These are phyloP conservation scores for Agrilus cyanescens DNA, from an alignment of 2,888 invertebrate species.

Conservation along the genomic window DNA sequence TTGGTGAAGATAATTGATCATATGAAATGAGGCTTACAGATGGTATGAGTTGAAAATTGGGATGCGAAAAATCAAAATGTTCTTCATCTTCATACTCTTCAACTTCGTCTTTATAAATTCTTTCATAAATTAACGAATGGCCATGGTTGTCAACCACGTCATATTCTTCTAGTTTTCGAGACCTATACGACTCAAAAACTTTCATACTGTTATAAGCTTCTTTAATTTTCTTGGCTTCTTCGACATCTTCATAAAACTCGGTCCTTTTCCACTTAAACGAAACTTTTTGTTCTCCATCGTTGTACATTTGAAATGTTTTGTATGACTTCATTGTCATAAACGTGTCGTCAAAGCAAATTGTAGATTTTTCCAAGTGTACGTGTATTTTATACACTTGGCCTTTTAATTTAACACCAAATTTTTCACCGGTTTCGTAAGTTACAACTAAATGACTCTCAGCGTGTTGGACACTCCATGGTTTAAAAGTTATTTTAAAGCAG, in stretches of 20 bases:
- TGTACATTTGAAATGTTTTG: constrained; percentile 40
- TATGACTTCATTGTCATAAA: constrained; percentile 45
- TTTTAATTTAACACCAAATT: constrained; percentile 35
- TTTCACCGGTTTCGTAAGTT: constrained; percentile 40
- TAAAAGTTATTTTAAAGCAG: constrained; percentile 41
- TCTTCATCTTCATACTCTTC: constrained; percentile 23
- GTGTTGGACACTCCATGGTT: constrained; percentile 38
- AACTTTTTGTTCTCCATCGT: constrained; percentile 42
- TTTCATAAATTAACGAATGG: constrained; percentile 30
- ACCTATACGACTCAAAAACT: constrained; percentile 23
- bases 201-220: constrained; percentile 21
- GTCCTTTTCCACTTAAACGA: constrained; percentile 48
- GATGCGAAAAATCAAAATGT: constrained; percentile 27
- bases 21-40: constrained; percentile 33
- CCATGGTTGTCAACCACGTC: constrained; percentile 25
- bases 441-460: constrained; percentile 30
- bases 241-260: constrained; percentile 35
- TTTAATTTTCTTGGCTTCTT: constrained; percentile 18
- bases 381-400: constrained; percentile 38
- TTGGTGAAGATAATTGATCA: neutral
- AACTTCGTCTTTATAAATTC: constrained; percentile 35
- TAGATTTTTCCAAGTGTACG: constrained; percentile 39
- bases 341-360: constrained; percentile 43
- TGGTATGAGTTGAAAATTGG: constrained; percentile 40
- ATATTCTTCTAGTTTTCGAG: constrained; percentile 21